Evolutionary conservation across 2,113 vertebrate genomes (phyloP), one percentile per base, ranked within the genome.

Genomic region (Pimephales promelas): DNA sequence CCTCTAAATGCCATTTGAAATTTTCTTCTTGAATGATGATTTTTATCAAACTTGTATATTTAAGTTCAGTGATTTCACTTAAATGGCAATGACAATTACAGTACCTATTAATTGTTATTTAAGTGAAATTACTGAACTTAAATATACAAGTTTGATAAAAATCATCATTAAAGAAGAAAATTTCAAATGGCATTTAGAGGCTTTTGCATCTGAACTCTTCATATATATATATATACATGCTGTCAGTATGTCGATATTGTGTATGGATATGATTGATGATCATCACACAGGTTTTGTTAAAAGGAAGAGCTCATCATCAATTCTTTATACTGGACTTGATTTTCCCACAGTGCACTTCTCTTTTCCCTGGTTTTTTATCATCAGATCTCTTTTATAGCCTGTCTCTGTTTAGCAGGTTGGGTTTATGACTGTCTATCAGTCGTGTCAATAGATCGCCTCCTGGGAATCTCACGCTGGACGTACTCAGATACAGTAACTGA

Each of bases 331-430:
- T 62, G 57, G 14, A 61, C 40, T 79, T 40, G 24, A 43, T 61
- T 79, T 62, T 79, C 76, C 36, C 76, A 79, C 76, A 28, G 36
- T 43, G 36, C 54, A 79, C 76, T 59, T 62, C 76, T 62, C 76
- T 47, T 79, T 79, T 62, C 22, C 54, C 11, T 9, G 6, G 40
- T 24, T 5, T 45, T 72, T 72, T 26, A 72, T 52, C 47, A 20
- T 52, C 8, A 26, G 13, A 18, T 49, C 14, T 62, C 76, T 62
- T 45, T 79, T 62, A 62, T 47, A 10, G 40, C 40, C 40, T 10
- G 18, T 47, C 40, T 61, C 8, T 62, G 36, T 79, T 61, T 26
- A 62, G 31, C 52, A 59, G 22, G 52, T 24, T 40, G 40, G 54
- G 57, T 79, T 79, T 79, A 79, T 79, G 76, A 43, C 24, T 26